A percentile compares a stretch with the other conserved stretches of the same genome.
Conservation (phyloP, 2,113 vertebrate genomes). For the Jaculus jaculus region DNA sequence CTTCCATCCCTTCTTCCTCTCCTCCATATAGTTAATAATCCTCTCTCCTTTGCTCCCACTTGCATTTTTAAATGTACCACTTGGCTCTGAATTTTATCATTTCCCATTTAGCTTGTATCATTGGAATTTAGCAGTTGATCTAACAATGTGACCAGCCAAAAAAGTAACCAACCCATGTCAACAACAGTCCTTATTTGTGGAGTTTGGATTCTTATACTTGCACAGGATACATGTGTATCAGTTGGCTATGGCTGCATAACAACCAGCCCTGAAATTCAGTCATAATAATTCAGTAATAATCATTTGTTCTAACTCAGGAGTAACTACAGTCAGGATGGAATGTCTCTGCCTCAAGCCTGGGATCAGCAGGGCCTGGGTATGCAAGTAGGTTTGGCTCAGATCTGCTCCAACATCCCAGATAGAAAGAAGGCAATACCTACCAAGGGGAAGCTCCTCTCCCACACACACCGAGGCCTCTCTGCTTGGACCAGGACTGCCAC, state of each 20-base stretch:
- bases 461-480: neutral
- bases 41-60: neutral
- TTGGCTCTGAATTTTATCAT: neutral
- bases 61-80: neutral
- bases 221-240: neutral
- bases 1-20: neutral
- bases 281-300: neutral
- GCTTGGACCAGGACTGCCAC: neutral
- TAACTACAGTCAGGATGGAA: neutral
- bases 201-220: neutral
- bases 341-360: neutral
- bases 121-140: neutral
- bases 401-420: neutral
- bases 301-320: neutral
- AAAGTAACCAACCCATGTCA: neutral
- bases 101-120: neutral
- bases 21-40: neutral
- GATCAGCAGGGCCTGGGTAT: neutral
- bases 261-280: neutral
- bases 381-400: neutral
- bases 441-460: neutral
- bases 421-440: neutral
- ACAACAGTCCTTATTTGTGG: neutral
- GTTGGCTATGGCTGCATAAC: neutral
- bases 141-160: neutral